Evolutionary conservation across 2,797 vertebrate species (phyloP).

Genomic region (Atherinosoma microstoma): DNA sequence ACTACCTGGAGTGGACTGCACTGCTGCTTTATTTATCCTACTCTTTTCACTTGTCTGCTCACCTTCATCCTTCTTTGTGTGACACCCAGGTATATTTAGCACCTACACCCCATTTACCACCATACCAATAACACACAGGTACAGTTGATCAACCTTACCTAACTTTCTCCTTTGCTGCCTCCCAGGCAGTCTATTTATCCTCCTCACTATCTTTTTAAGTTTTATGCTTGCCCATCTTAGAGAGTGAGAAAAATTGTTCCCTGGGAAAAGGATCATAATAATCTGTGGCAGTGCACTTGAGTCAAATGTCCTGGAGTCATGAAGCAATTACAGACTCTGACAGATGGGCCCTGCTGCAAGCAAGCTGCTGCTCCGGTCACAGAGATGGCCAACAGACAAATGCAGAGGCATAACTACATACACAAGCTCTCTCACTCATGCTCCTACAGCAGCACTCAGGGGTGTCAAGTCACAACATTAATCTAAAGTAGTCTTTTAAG

Average conservation of each 20-base stretch:
- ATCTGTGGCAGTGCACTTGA: slow-evolving; percentile 83
- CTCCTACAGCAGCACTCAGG: slow-evolving; percentile 67
- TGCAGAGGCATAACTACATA: slow-evolving; percentile 63
- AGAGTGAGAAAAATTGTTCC: slow-evolving; percentile 76
- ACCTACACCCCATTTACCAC: slow-evolving; percentile 55
- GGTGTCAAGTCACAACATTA: slow-evolving; percentile 75
- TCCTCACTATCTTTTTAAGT: slow-evolving; percentile 67
- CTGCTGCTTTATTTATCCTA: slow-evolving; percentile 3
- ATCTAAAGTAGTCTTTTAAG: slow-evolving; percentile 76
- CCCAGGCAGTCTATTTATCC: slow-evolving; percentile 68
- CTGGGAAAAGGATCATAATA: slow-evolving; percentile 84
- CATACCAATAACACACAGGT: slow-evolving; percentile 51
- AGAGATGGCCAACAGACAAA: slow-evolving; percentile 74
- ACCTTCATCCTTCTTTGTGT: slow-evolving; percentile 42
- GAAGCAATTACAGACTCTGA: slow-evolving; percentile 85
- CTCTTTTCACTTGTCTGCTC: slow-evolving; percentile 16
- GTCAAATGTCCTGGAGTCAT: slow-evolving; percentile 83
- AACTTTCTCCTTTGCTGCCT: slow-evolving; percentile 65
- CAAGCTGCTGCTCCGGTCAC: slow-evolving; percentile 72
- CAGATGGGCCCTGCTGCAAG: slow-evolving; percentile 80
- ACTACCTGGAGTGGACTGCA: slow-evolving; percentile 8
- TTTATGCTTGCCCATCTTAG: slow-evolving; percentile 60
- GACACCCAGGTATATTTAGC: slow-evolving; percentile 54
- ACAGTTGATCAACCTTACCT: slow-evolving; percentile 64
- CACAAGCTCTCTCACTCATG: slow-evolving; percentile 59